Evolutionary conservation across 2,888 invertebrate genomes (phyloP).

Genomic region (Ichneumon xanthorius): DNA sequence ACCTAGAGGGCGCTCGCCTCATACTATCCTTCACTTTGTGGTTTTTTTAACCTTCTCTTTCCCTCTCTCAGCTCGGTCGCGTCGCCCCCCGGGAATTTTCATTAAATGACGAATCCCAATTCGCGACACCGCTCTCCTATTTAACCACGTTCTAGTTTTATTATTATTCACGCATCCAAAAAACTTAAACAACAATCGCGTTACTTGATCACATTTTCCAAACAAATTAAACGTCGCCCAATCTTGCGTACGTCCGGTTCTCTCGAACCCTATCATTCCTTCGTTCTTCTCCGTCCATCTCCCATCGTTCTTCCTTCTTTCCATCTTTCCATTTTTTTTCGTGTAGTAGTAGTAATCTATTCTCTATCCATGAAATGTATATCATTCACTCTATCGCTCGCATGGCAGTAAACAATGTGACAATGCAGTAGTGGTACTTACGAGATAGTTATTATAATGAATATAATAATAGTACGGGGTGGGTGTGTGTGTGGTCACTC

Average conservation of each 20-base stretch:
- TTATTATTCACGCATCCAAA: slow-evolving; percentile 62
- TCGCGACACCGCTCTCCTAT: slow-evolving; percentile 54
- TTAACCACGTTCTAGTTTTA: slow-evolving; percentile 66
- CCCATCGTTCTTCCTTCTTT: slow-evolving; percentile 64
- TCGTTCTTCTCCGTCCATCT: slow-evolving; percentile 41
- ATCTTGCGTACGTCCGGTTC: slow-evolving; percentile 33
- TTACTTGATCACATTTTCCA: slow-evolving; percentile 63
- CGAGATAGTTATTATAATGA: slow-evolving; percentile 78
- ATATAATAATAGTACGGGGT: slow-evolving; percentile 83
- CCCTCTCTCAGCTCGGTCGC: not conserved
- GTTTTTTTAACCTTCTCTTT: slow-evolving; percentile 24
- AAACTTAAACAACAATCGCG: slow-evolving; percentile 68
- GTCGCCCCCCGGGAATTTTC: slow-evolving; percentile 12
- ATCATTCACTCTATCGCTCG: slow-evolving; percentile 75
- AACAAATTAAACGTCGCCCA: slow-evolving; percentile 57
- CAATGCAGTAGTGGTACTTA: slow-evolving; percentile 85
- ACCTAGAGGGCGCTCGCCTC: slow-evolving; percentile 20
- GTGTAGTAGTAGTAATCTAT: slow-evolving; percentile 64
- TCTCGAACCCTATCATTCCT: slow-evolving; percentile 36
- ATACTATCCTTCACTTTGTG: slow-evolving; percentile 22
- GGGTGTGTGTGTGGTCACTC: slow-evolving; percentile 82
- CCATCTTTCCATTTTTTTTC: slow-evolving; percentile 51
- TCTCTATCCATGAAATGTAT: slow-evolving; percentile 58
- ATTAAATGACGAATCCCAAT: slow-evolving; percentile 32
- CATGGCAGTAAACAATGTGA: slow-evolving; percentile 85